Conservation (phyloP, 2,113 vertebrate genomes). For the Pygoscelis antarcticus region DNA sequence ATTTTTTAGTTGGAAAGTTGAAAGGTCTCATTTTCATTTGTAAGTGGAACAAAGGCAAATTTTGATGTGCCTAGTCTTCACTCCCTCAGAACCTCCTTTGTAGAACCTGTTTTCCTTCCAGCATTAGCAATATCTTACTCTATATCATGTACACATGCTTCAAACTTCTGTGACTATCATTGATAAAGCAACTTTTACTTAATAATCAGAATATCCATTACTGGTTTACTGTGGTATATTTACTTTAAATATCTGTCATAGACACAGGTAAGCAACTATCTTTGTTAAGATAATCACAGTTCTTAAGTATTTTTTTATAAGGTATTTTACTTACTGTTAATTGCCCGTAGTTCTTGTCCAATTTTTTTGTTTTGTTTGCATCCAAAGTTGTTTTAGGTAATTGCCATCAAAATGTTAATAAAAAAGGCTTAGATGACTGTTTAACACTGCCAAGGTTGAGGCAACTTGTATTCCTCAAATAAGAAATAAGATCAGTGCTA, state of each 20-base stretch:
- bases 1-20: background rate
- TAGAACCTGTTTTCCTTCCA: background rate
- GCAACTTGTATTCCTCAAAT: background rate
- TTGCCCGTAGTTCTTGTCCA: background rate
- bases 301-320: background rate
- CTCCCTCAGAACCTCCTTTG: background rate
- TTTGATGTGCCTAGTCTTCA: background rate
- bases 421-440: background rate
- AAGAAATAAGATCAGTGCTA: background rate
- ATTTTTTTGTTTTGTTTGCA: background rate
- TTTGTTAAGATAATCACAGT: background rate
- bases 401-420: background rate
- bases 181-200: background rate
- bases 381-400: background rate
- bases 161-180: background rate
- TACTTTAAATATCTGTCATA: background rate
- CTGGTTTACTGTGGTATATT: background rate
- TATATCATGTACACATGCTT: background rate
- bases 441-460: background rate
- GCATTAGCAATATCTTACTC: background rate
- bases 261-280: background rate
- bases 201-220: background rate
- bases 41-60: background rate
- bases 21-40: background rate
- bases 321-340: background rate